phyloP scores from a whole-genome alignment of 2,888 invertebrate genomes.

The Thymelicus acteon region DNA sequence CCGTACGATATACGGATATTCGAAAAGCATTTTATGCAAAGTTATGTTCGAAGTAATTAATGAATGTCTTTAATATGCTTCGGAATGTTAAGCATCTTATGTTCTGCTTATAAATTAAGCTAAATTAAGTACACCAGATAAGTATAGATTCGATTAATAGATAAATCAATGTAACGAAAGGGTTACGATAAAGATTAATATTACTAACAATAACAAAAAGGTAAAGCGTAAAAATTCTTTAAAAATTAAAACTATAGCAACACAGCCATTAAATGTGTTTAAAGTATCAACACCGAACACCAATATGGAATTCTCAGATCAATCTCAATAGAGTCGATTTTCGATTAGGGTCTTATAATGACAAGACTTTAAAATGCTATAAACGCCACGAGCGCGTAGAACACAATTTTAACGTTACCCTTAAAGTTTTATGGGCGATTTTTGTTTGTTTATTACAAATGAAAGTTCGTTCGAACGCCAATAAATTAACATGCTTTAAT shows the following conservation, averaged over 20 bases:
- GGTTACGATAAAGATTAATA: neutral
- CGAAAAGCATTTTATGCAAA: neutral
- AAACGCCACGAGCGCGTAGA: conserved; percentile 51
- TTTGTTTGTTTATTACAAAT: conserved; percentile 70
- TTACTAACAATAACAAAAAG: neutral
- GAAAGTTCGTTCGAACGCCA: conserved; percentile 74
- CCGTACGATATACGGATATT: neutral
- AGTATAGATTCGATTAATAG: neutral
- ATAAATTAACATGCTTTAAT: conserved; percentile 84
- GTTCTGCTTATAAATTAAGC: neutral
- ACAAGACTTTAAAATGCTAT: conserved; percentile 60
- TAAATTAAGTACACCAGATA: neutral
- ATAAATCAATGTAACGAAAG: neutral
- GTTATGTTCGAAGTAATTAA: neutral
- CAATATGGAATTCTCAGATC: conserved; percentile 18
- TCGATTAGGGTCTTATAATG: conserved; percentile 66
- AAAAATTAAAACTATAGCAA: conserved; percentile 12
- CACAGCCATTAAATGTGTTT: conserved; percentile 12
- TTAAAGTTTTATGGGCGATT: conserved; percentile 63
- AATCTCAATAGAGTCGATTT: conserved; percentile 65
- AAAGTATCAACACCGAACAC: neutral
- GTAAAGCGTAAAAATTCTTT: neutral
- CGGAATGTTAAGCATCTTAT: no score
- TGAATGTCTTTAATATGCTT: neutral
- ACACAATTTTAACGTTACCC: conserved; percentile 54